Conservation (phyloP, 2,888 invertebrate species). For the Pterostichus madidus region DNA sequence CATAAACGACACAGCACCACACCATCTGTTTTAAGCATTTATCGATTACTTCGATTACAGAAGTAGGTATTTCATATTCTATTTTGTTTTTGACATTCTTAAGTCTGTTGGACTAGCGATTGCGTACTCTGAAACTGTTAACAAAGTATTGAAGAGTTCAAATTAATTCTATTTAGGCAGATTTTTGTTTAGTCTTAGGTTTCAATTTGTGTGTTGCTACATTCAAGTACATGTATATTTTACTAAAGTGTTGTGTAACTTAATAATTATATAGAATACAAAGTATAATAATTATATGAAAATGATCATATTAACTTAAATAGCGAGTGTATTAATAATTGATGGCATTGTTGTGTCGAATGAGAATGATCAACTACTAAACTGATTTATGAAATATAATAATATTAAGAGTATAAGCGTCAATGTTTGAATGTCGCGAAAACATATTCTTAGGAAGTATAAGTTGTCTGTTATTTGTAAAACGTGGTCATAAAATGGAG, state of each 20-base stretch:
- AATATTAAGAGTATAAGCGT: constrained; percentile 43
- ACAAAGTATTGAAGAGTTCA: constrained; percentile 63
- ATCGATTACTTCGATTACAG: constrained; percentile 53
- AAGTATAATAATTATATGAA: constrained; percentile 49
- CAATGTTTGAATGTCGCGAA: neutral
- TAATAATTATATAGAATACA: constrained; percentile 61
- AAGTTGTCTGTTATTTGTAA: constrained; percentile 66
- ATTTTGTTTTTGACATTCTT: constrained; percentile 68
- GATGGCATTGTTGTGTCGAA: constrained; percentile 7
- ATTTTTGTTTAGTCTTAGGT: constrained; percentile 70
- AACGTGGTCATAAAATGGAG: constrained; percentile 66
- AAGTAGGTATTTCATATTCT: constrained; percentile 63
- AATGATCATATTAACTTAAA: constrained; percentile 20
- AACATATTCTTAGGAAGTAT: constrained; percentile 55
- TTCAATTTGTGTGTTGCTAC: constrained; percentile 73
- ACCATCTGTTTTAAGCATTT: constrained; percentile 64
- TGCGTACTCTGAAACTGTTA: constrained; percentile 58
- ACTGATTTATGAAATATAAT: constrained; percentile 65
- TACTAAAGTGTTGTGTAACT: constrained; percentile 67
- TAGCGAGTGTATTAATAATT: constrained; percentile 39
- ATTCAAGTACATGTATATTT: constrained; percentile 74
- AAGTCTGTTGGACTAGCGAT: constrained; percentile 61
- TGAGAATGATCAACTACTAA: constrained; percentile 60
- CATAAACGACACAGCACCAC: constrained; percentile 65
- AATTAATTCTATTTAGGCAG: constrained; percentile 66